Conservation (phyloP, 2,113 vertebrate species). For the Lophotis ruficrista region DNA sequence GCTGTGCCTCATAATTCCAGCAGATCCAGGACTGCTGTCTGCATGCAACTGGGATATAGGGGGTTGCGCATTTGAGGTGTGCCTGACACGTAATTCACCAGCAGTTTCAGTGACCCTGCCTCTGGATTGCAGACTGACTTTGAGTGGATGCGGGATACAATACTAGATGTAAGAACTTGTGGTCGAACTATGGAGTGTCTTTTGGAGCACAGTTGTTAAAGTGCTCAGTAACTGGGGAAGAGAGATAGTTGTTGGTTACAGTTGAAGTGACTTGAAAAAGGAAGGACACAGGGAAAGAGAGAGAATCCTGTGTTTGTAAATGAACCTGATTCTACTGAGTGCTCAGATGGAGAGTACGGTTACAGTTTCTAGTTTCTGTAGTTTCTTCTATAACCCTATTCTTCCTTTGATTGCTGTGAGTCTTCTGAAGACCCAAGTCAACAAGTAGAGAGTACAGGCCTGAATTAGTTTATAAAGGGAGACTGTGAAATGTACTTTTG, state of each 20-base stretch:
- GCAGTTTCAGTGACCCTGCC: background rate
- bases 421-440: background rate
- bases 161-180: background rate
- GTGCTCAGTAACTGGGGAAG: background rate
- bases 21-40: background rate
- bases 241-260: background rate
- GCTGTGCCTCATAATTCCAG: background rate
- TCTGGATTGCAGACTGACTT: background rate
- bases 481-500: background rate
- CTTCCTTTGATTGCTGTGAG: background rate
- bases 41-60: background rate
- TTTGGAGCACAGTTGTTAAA: background rate
- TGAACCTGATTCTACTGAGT: background rate
- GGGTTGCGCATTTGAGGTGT: background rate
- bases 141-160: accelerated
- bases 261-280: background rate
- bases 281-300: background rate
- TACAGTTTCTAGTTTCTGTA: background rate
- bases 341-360: background rate
- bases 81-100: background rate
- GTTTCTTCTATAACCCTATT: background rate
- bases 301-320: background rate
- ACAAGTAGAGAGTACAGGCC: background rate
- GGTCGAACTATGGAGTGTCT: background rate
- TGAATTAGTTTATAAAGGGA: background rate